These are phyloP conservation scores for Python bivittatus DNA, from an alignment of 2,113 vertebrate species.

Conservation along the genomic window DNA sequence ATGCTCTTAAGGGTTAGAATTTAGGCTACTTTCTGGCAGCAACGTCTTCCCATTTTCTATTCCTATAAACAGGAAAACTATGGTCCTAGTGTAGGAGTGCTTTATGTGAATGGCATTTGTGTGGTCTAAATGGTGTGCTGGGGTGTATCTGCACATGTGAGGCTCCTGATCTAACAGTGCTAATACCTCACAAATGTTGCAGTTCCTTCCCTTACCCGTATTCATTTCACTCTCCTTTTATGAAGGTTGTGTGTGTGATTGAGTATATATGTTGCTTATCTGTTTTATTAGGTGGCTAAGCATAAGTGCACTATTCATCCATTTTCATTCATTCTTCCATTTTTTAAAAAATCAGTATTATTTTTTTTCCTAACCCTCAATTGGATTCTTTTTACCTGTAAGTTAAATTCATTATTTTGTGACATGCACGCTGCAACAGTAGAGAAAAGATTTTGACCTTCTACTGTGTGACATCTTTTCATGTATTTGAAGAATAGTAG, in stretches of 20 bases:
- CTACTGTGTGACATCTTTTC: background rate
- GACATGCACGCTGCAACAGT: background rate
- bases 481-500: background rate
- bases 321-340: background rate
- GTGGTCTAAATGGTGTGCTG: background rate
- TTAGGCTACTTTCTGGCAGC: background rate
- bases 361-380: background rate
- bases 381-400: background rate
- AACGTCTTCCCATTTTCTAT: background rate
- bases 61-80: background rate
- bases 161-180: background rate
- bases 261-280: background rate
- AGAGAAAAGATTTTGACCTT: background rate
- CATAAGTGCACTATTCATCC: background rate
- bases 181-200: background rate
- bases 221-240: background rate
- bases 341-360: background rate
- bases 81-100: background rate
- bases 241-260: background rate
- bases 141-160: background rate
- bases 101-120: background rate
- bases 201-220: background rate
- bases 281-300: background rate
- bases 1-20: too few relatives aligned
- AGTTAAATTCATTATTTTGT: background rate